Percentiles rank a stretch among this genome's conserved stretches.
phyloP scores from a whole-genome alignment of 2,113 vertebrate genomes.

The Acanthochromis polyacanthus region DNA sequence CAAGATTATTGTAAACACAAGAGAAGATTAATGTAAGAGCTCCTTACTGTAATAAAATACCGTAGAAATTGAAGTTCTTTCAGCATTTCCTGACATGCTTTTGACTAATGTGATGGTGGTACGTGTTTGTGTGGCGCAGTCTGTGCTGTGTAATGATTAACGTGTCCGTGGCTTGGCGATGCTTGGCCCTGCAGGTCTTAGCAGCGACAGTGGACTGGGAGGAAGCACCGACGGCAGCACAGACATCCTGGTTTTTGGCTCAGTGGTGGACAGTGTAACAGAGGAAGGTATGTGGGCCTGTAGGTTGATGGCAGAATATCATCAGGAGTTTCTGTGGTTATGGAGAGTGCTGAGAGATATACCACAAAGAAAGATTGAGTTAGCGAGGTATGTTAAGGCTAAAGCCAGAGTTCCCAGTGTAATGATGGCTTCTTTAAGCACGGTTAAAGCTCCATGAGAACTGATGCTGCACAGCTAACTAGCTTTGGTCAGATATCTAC shows the following conservation, averaged over 20 bases:
- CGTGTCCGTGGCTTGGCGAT: constrained; percentile 81
- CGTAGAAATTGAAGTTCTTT: not conserved
- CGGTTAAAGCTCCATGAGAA: too few species aligned
- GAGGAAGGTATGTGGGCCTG: constrained; percentile 89
- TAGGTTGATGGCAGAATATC: not conserved
- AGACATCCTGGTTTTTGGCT: constrained; percentile 92
- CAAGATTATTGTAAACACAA: not conserved
- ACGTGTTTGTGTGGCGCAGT: not conserved
- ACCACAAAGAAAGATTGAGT: too few species aligned
- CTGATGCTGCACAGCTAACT: too few species aligned
- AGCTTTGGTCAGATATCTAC: too few species aligned
- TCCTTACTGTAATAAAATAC: not conserved
- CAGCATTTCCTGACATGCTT: not conserved
- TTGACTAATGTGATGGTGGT: not conserved
- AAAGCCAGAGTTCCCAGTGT: too few species aligned
- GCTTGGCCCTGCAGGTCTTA: constrained; percentile 92
- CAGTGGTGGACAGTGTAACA: constrained; percentile 94
- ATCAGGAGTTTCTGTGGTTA: too few species aligned
- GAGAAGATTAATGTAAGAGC: not conserved
- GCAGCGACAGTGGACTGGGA: constrained; percentile 96
- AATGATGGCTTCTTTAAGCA: too few species aligned
- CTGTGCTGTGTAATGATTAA: constrained; percentile 79
- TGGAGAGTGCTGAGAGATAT: too few species aligned
- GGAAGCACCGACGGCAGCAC: constrained; percentile 97
- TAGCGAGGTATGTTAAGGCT: too few species aligned